Conservation (phyloP, 2,888 invertebrate species). For the Drosophila mercatorum region DNA sequence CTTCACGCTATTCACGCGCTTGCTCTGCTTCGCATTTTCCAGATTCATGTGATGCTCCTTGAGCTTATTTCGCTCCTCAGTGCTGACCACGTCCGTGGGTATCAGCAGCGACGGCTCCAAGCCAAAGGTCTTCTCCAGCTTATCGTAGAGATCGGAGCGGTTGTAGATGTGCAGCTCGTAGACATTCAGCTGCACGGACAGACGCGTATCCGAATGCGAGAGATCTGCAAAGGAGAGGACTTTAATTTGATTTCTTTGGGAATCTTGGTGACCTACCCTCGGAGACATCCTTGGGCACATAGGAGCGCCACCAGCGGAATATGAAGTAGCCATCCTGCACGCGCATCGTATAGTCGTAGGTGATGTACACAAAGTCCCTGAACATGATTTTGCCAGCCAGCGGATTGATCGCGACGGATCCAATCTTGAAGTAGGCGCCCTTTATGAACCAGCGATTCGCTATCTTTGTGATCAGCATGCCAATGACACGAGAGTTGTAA, state of each 20-base stretch:
- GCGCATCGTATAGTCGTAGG: slow-evolving; percentile 95
- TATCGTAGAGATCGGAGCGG: slow-evolving; percentile 93
- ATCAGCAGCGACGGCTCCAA: slow-evolving; percentile 91
- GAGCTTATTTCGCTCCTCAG: slow-evolving; percentile 86
- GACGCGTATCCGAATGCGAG: slow-evolving; percentile 96
- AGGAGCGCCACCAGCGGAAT: slow-evolving; percentile 99
- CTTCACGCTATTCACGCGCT: slow-evolving; percentile 84
- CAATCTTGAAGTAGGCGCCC: slow-evolving; percentile 95
- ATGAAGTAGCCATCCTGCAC: slow-evolving; percentile 98
- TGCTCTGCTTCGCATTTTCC: slow-evolving; percentile 87
- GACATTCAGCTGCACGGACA: slow-evolving; percentile 96
- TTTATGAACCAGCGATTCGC: slow-evolving; percentile 94
- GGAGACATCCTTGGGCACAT: slow-evolving; percentile 96
- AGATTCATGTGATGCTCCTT: slow-evolving; percentile 87
- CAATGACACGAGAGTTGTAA: slow-evolving; percentile 96
- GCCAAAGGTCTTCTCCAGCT: slow-evolving; percentile 94
- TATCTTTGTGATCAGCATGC: slow-evolving; percentile 94
- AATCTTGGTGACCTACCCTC: slow-evolving; percentile 88
- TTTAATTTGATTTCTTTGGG: not conserved
- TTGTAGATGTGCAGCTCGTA: slow-evolving; percentile 98
- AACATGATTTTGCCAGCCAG: slow-evolving; percentile 99
- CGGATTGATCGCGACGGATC: slow-evolving; percentile 97
- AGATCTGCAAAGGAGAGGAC: slow-evolving; percentile 88
- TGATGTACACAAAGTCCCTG: slow-evolving; percentile 96
- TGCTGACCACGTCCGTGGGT: slow-evolving; percentile 86